Conservation (phyloP, 2,113 vertebrate species). For the Scopus umbretta region DNA sequence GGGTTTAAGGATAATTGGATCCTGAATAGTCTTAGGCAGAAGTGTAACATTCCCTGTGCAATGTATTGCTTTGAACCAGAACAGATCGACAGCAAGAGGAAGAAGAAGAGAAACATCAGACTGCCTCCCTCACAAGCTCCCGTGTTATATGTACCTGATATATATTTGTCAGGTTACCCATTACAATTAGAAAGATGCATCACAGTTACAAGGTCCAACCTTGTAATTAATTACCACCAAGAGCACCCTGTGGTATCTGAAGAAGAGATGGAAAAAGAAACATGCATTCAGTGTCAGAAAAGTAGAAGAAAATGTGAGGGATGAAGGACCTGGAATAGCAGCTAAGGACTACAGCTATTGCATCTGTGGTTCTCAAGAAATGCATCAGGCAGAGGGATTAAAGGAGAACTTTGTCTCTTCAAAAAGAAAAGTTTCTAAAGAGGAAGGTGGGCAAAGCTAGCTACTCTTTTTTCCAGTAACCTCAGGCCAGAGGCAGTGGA, state of each 20-base stretch:
- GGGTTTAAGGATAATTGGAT: background rate
- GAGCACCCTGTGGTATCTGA: background rate
- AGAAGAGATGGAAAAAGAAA: background rate
- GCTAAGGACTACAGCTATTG: background rate
- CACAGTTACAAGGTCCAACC: background rate
- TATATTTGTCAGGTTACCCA: background rate
- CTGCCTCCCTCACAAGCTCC: background rate
- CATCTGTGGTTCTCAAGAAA: background rate
- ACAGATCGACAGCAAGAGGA: background rate
- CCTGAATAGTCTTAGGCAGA: background rate
- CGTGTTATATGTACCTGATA: background rate
- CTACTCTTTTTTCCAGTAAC: background rate
- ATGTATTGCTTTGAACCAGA: background rate
- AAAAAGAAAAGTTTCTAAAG: background rate
- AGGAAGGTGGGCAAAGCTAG: background rate
- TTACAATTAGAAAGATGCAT: background rate
- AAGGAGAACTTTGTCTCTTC: background rate
- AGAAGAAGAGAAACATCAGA: background rate
- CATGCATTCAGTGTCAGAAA: background rate
- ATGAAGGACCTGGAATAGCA: background rate
- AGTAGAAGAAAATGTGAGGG: background rate
- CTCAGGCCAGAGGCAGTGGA: background rate
- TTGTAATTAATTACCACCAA: background rate
- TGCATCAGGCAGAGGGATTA: background rate
- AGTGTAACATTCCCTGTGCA: background rate